These are phyloP conservation scores for Conger conger DNA, from an alignment of 2,113 vertebrate genomes.

Conservation along the genomic window DNA sequence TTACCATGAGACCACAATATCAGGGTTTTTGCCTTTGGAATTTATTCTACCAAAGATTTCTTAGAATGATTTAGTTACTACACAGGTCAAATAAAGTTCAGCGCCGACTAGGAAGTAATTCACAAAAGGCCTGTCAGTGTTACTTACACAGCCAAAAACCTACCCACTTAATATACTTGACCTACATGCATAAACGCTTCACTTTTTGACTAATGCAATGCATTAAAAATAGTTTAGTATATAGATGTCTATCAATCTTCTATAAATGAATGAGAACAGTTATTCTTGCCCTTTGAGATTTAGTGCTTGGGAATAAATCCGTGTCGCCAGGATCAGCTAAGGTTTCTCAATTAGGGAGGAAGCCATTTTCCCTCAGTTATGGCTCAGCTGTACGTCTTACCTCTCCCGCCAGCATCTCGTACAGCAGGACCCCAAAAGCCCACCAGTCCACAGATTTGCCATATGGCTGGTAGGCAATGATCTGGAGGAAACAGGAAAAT, in stretches of 20 bases:
- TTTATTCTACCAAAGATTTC: neutral
- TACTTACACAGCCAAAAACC: neutral
- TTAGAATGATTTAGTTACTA: neutral
- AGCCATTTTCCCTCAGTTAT: neutral
- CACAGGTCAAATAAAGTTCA: neutral
- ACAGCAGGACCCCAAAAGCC: conserved; percentile 96
- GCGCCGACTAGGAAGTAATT: neutral
- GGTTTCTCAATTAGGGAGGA: neutral
- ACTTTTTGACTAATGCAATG: too few relatives aligned
- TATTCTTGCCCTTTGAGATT: neutral
- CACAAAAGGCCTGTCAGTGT: neutral
- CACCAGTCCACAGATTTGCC: conserved; percentile 98
- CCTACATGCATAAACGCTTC: too few relatives aligned
- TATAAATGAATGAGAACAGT: neutral
- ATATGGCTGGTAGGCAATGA: conserved; percentile 97
- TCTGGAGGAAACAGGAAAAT: conserved; percentile 67
- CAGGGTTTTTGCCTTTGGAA: neutral
- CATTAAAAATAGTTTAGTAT: too few relatives aligned
- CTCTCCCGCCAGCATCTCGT: conserved; percentile 98
- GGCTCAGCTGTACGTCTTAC: conserved; percentile 59
- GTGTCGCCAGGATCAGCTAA: neutral
- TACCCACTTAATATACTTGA: neutral
- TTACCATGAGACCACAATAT: neutral
- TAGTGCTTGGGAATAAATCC: neutral
- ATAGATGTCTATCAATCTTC: too few relatives aligned